phyloP scores from a whole-genome alignment of 2,888 invertebrate species.

The Catocala sponsa region DNA sequence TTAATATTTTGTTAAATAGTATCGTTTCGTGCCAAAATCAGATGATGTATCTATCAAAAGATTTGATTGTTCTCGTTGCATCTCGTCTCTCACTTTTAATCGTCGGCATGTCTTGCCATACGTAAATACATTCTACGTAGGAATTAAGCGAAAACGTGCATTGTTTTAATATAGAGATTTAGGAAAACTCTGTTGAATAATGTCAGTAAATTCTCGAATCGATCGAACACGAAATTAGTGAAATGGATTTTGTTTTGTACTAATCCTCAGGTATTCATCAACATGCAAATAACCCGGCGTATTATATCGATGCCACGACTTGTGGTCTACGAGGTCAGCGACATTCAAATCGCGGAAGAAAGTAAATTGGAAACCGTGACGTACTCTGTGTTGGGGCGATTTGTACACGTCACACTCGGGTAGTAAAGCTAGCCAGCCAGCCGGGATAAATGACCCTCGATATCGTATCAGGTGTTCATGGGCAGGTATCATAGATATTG shows the following conservation, averaged over 20 bases:
- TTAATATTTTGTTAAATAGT: too few relatives aligned
- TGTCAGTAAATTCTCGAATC: too few relatives aligned
- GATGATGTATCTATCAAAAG: too few relatives aligned
- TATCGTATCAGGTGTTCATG: conserved; percentile 33
- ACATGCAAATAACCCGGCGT: conserved; percentile 68
- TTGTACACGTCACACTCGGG: conserved; percentile 78
- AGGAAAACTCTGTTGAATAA: too few relatives aligned
- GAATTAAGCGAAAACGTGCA: too few relatives aligned
- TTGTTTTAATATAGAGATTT: too few relatives aligned
- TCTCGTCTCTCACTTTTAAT: too few relatives aligned
- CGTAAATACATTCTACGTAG: too few relatives aligned
- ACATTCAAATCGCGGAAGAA: conserved; percentile 70
- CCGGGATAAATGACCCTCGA: conserved; percentile 44
- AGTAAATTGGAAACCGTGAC: conserved; percentile 81
- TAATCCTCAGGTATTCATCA: conserved; percentile 42
- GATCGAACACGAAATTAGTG: too few relatives aligned
- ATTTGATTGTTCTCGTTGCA: too few relatives aligned
- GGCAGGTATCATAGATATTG: conserved; percentile 53
- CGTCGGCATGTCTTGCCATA: too few relatives aligned
- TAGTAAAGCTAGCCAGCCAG: conserved; percentile 56
- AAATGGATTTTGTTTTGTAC: neutral
- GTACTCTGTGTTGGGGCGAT: conserved; percentile 70
- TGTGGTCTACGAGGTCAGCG: conserved; percentile 67
- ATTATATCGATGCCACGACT: conserved; percentile 70
- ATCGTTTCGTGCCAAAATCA: too few relatives aligned